Base-by-base conservation (phyloP, 2,113 vertebrate species). In the Dicrurus megarhynchus region DNA sequence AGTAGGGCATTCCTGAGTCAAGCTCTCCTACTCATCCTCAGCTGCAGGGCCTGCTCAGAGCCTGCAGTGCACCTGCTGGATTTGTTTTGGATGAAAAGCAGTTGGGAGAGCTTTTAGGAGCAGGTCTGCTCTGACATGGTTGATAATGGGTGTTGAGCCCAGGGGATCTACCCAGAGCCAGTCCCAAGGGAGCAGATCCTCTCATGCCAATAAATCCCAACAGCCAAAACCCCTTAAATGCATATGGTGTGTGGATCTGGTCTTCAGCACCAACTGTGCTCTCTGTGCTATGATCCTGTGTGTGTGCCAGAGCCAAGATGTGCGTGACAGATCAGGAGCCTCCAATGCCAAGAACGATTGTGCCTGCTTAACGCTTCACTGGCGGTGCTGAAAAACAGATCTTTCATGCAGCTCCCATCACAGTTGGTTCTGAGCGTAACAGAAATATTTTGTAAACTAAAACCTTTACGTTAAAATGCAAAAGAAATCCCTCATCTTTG, bases 361-460 rank as follows among this genome's bases (percentile, higher is more conserved):
- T 85, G 70, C 65, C 89, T 84, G 63, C 78, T 63, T 14, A 71
- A 78, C 27, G 1, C 86, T 80, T 73, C 61, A 44, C 49, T 70
- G 22, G 2, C 2, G 0, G 69, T 28, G 39, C 76, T 73, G 67
- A 22, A 46, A 95, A 73, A 15, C 80, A 89, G 44, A 70, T 75
- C 80, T 56, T 81, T 59, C 69, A 3, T 24, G 16, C 50, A 41
- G 64, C 39, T 82, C 78, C 71, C 9, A 0, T 78, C 84, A 69
- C 93, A 91, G 94, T 37, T 94, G 87, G 56, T 92, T 50, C 50
- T 9, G 0, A 95, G 77, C 63, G 56, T 49, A 35, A 46, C 33
- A 80, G 70, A 65, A 97, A 59, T 78, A 75, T 88, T 95, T 88
- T 84, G 64, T 87, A 84, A 76, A 78, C 80, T 41, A 28, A 90